Conservation (phyloP, 2,888 invertebrate genomes). For the Meliscaeva auricollis region DNA sequence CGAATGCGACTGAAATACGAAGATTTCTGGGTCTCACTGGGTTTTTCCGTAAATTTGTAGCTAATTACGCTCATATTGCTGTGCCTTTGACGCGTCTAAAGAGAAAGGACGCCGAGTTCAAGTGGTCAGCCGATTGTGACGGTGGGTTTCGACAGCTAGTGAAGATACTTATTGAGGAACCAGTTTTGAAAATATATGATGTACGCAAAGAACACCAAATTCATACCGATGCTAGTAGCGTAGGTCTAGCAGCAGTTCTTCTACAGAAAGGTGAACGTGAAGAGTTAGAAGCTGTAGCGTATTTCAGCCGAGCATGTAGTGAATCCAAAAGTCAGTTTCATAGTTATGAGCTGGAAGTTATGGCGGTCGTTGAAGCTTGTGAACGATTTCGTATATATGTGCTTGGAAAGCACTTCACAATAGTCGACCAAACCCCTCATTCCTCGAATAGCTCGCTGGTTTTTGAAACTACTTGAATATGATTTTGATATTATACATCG, state of each 20-base stretch:
- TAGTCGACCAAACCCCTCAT: conserved; percentile 51
- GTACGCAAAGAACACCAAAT: conserved; percentile 60
- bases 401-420: conserved; percentile 56
- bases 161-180: conserved; percentile 12
- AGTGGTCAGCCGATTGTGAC: conserved; percentile 55
- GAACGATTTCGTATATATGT: conserved; percentile 63
- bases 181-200: conserved; percentile 57
- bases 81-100: conserved; percentile 76
- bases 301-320: conserved; percentile 60
- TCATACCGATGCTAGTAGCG: conserved; percentile 55
- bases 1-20: conserved; percentile 77
- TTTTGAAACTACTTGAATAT: conserved; percentile 44
- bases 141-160: conserved; percentile 44
- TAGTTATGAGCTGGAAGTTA: conserved; percentile 55
- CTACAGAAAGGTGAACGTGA: neutral
- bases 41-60: conserved; percentile 79
- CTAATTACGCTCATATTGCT: conserved; percentile 75
- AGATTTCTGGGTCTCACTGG: conserved; percentile 79
- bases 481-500: conserved; percentile 49
- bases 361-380: conserved; percentile 55
- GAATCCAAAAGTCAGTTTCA: conserved; percentile 48
- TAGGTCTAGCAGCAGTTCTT: conserved; percentile 59
- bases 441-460: conserved; percentile 47
- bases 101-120: conserved; percentile 54
- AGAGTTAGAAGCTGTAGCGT: conserved; percentile 31